Evolutionary conservation across 37 sponge, comb jelly and placozoan genomes (phyloP).

Genomic region (Amphimedon queenslandica): DNA sequence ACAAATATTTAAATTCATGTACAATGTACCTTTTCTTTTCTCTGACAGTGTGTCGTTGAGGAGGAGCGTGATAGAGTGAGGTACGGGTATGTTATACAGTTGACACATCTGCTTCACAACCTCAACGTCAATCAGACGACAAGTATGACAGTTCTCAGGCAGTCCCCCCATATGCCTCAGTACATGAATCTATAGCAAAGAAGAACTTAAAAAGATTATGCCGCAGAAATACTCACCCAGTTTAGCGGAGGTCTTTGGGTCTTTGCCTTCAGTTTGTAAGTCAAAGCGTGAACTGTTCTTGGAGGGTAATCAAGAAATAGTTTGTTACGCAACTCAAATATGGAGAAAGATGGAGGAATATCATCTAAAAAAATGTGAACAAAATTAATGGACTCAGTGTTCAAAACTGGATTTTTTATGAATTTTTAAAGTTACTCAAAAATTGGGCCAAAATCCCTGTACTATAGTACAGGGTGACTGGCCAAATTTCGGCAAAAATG

Average conservation of each 20-base stretch:
- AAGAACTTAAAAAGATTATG: not conserved
- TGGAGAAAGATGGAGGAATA: slow-evolving; percentile 47
- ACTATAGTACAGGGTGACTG: too few relatives aligned
- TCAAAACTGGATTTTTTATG: too few relatives aligned
- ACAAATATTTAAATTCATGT: not conserved
- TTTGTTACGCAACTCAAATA: slow-evolving; percentile 56
- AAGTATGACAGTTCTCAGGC: slow-evolving; percentile 47
- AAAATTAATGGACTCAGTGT: too few relatives aligned
- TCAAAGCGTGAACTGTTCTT: slow-evolving; percentile 50
- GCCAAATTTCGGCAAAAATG: too few relatives aligned
- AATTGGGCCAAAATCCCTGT: too few relatives aligned
- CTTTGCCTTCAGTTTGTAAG: slow-evolving; percentile 54
- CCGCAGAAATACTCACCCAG: slow-evolving; percentile 56
- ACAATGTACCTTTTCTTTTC: not conserved
- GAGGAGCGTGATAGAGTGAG: not conserved
- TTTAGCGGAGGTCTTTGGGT: slow-evolving; percentile 38
- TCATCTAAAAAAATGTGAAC: too few relatives aligned
- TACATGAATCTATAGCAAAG: slow-evolving; percentile 28
- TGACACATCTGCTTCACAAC: slow-evolving; percentile 33
- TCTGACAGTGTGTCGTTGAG: not conserved
- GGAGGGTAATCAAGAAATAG: slow-evolving; percentile 27
- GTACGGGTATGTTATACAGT: slow-evolving; percentile 12
- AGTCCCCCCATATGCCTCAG: slow-evolving; percentile 56
- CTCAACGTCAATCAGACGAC: slow-evolving; percentile 37
- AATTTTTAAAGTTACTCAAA: too few relatives aligned